Evolutionary conservation across 2,113 vertebrate genomes (phyloP), one percentile per base, ranked within the genome.

Genomic region (Rhinolophus sinicus): DNA sequence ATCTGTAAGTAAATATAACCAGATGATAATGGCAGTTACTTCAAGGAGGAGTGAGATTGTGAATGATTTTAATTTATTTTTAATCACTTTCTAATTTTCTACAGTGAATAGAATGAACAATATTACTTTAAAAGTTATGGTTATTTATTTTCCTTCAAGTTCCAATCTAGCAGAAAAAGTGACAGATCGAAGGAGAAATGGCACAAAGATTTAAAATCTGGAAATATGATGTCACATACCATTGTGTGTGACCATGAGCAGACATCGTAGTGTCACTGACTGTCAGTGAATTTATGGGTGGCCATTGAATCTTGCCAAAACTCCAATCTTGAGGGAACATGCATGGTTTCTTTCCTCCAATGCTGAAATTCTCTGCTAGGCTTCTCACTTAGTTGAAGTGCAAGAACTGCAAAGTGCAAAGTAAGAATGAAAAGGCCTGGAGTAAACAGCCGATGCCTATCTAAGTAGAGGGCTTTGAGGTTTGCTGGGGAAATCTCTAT

Each of bases 11-110:
- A 64, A 95, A 73, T 24, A 28, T 30, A 94, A 64, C 4, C 5
- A 72, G 56, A 88, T 78, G 21, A 50, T 65, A 64, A 65, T 88
- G 44, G 28, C 33, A 91, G 22, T 21, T 85, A 12, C 50, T 82
- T 90, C 4, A 69, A 96, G 15, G 18, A 80, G 7, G 22, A 93
- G 8, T 72, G 24, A 92, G 14, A 77, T 44, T 93, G 8, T 73
- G 12, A 10, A 64, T 84, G 28, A 47, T 52, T 94, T 96, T 82
- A 62, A 56, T 75, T 54, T 86, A 30, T 58, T 88, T 96, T 88
- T 67, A 84, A 62, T 78, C 9, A 77, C 7, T 88, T 91, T 77
- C 16, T 50, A 24, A 67, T 82, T 95, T 89, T 88, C 28, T 26
- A 70, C 83, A 93, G 72, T 35, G 40, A 54, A 0, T 73, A 50